Evolutionary conservation across 2,797 vertebrate genomes (phyloP).

Genomic region (Spizella passerina): DNA sequence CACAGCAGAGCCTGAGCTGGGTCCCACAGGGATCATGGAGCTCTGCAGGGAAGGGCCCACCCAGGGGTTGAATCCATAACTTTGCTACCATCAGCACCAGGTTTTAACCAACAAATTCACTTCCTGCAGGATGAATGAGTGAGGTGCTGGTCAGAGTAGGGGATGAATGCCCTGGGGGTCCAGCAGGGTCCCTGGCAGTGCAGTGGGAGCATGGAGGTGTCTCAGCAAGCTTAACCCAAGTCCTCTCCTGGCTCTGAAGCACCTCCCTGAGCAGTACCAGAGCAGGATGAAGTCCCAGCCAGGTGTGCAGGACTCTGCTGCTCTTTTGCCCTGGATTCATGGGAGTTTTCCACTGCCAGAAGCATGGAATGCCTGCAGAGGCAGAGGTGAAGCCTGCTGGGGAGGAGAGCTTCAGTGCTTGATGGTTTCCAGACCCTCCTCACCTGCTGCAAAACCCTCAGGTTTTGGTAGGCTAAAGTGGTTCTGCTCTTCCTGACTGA

Average conservation of each 20-base stretch:
- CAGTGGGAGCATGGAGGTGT: background rate
- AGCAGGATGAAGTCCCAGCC: background rate
- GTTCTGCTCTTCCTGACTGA: background rate
- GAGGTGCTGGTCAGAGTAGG: background rate
- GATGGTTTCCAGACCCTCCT: background rate
- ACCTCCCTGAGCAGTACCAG: background rate
- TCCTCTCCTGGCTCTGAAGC: background rate
- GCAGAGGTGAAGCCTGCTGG: background rate
- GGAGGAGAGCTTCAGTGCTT: background rate
- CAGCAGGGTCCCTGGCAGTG: background rate
- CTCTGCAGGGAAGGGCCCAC: too few species aligned
- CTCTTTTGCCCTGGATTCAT: background rate
- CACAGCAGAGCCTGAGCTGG: background rate
- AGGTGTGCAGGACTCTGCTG: background rate
- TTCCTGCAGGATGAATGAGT: background rate
- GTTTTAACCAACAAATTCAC: fast-evolving
- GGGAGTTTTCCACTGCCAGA: background rate
- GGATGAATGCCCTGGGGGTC: background rate
- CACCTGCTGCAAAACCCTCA: background rate
- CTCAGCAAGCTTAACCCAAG: background rate
- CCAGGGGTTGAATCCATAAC: background rate
- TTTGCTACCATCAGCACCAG: background rate
- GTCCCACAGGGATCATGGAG: background rate
- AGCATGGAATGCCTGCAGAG: background rate
- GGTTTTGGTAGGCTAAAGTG: background rate